These are phyloP conservation scores for Ectemnius continuus DNA, from an alignment of 2,888 invertebrate genomes.

Conservation along the genomic window DNA sequence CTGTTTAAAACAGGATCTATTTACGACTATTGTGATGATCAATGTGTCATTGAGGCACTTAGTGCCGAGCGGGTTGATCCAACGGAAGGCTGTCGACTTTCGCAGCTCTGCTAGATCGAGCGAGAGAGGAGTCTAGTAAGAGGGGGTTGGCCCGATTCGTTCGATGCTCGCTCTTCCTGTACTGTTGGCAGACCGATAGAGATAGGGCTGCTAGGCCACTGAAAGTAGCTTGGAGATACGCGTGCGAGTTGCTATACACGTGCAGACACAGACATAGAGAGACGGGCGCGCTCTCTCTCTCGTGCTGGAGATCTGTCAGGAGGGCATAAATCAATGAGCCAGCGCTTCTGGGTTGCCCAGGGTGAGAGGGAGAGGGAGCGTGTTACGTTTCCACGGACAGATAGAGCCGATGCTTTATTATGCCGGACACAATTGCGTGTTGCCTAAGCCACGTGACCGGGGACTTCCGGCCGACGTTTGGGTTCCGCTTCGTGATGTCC, in stretches of 20 bases:
- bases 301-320: conserved; percentile 51
- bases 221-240: background rate
- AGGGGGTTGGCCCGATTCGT: conserved; percentile 42
- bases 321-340: conserved; percentile 57
- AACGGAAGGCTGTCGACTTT: too few relatives aligned
- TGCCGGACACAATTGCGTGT: conserved; percentile 78
- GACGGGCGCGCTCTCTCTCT: background rate
- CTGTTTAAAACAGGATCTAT: background rate
- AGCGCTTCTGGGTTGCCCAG: conserved; percentile 40
- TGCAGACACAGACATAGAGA: conserved; percentile 11
- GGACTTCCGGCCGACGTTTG: conserved; percentile 77
- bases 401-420: conserved; percentile 74
- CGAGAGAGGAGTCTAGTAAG: conserved; percentile 7
- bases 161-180: background rate
- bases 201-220: background rate
- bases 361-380: conserved; percentile 43
- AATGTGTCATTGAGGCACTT: conserved; percentile 23
- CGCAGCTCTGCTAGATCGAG: too few relatives aligned
- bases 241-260: conserved; percentile 19
- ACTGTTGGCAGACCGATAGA: background rate
- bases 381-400: conserved; percentile 62
- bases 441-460: conserved; percentile 78
- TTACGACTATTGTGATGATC: conserved; percentile 18
- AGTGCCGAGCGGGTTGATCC: conserved; percentile 16
- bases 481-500: conserved; percentile 75